phyloP scores from a whole-genome alignment of 1,140 invertebrate species.

The Coelopa frigida region DNA sequence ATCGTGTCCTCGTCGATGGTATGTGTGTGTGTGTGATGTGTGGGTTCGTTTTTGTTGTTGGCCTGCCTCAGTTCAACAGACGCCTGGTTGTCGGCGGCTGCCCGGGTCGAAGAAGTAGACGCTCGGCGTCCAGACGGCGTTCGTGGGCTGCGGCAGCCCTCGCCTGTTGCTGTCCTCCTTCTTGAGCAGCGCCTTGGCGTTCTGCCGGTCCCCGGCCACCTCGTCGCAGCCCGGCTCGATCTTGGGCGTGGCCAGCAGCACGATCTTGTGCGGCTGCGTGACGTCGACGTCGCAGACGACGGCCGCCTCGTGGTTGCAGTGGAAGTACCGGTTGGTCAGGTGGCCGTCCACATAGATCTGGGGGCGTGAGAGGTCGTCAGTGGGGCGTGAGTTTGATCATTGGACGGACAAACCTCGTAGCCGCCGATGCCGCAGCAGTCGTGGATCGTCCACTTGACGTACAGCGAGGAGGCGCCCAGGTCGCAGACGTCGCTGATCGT shows the following conservation, averaged over 20 bases:
- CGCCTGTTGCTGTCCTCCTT: too few species aligned
- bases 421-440: constrained; percentile 31
- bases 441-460: constrained; percentile 28
- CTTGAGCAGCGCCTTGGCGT: too few species aligned
- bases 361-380: not conserved
- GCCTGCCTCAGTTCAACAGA: too few species aligned
- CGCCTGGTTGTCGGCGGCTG: too few species aligned
- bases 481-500: constrained; percentile 25
- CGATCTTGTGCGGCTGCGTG: constrained; percentile 24
- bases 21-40: too few species aligned
- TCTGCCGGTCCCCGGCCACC: too few species aligned
- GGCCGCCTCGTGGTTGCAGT: constrained; percentile 29
- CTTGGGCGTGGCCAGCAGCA: constrained; percentile 24
- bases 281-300: constrained; percentile 34
- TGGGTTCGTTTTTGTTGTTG: too few species aligned
- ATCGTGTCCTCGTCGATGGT: too few species aligned
- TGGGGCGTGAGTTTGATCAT: not conserved
- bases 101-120: constrained; percentile 30
- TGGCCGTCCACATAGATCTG: constrained; percentile 40
- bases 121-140: constrained; percentile 35
- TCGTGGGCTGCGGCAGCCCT: too few species aligned
- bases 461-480: constrained; percentile 28
- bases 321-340: constrained; percentile 33
- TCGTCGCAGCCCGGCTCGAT: constrained; percentile 19
- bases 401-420: constrained; percentile 26